Evolutionary conservation across 2,888 invertebrate species (phyloP).

Genomic region (Isotomurus palustris): DNA sequence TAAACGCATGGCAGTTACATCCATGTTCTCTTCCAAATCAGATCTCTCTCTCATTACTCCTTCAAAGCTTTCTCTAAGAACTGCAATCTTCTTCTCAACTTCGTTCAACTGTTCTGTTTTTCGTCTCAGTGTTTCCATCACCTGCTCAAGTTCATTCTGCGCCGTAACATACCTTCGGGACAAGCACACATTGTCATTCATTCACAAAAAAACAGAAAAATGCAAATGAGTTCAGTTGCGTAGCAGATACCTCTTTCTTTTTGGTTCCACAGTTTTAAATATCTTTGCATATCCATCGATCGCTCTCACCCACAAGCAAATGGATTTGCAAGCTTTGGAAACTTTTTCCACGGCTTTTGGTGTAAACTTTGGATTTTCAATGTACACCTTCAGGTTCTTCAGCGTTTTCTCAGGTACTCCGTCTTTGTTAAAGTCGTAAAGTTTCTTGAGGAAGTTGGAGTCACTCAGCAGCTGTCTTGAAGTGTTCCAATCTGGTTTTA

Average conservation of each 20-base stretch:
- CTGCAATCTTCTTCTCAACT: slow-evolving; percentile 67
- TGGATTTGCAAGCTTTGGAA: slow-evolving; percentile 80
- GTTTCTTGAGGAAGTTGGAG: slow-evolving; percentile 71
- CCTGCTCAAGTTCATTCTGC: slow-evolving; percentile 67
- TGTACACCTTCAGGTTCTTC: slow-evolving; percentile 74
- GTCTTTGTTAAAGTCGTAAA: slow-evolving; percentile 82
- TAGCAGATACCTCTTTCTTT: slow-evolving; percentile 63
- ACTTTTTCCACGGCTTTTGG: slow-evolving; percentile 79
- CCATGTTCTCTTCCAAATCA: slow-evolving; percentile 67
- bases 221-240: slow-evolving; percentile 39
- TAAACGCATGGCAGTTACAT: slow-evolving; percentile 70
- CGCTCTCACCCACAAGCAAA: slow-evolving; percentile 89
- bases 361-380: slow-evolving; percentile 78
- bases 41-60: slow-evolving; percentile 70
- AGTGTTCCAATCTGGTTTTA: slow-evolving; percentile 77
- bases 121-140: slow-evolving; percentile 68
- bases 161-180: slow-evolving; percentile 24
- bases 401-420: slow-evolving; percentile 70
- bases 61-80: slow-evolving; percentile 62
- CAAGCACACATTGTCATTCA: no score
- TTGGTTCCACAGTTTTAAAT: slow-evolving; percentile 81
- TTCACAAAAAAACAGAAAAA: not conserved
- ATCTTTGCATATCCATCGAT: slow-evolving; percentile 85
- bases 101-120: slow-evolving; percentile 78
- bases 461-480: slow-evolving; percentile 78